phyloP scores from a whole-genome alignment of 1,140 invertebrate genomes.

The Hypsibius dujardini region DNA sequence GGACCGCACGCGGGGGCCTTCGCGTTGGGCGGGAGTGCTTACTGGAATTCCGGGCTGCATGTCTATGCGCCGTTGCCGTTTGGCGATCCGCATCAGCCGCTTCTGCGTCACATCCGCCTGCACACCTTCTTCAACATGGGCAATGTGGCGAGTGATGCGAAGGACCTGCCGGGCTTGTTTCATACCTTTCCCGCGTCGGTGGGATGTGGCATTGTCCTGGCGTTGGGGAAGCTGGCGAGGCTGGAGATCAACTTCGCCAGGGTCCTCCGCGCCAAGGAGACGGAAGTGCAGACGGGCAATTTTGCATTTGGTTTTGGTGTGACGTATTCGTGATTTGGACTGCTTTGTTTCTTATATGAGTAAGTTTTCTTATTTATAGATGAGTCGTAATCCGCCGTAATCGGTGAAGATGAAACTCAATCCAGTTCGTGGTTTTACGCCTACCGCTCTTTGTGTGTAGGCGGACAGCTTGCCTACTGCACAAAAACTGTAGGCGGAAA shows the following conservation, averaged over 20 bases:
- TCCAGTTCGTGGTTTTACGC: neutral
- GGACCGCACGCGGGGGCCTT: neutral
- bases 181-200: neutral
- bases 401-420: conserved; percentile 3
- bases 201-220: neutral
- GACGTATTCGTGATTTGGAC: neutral
- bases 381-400: neutral
- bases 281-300: neutral
- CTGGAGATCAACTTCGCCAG: neutral
- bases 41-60: conserved; percentile 4
- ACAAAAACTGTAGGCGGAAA: neutral
- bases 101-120: neutral
- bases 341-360: neutral
- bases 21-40: neutral
- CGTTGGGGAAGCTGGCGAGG: neutral
- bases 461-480: neutral
- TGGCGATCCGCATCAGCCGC: conserved; percentile 2
- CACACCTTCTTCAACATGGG: neutral
- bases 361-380: neutral
- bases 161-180: neutral
- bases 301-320: conserved; percentile 4
- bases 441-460: neutral
- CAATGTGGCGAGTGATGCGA: neutral
- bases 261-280: neutral
- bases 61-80: conserved; percentile 9